phyloP scores from a whole-genome alignment of 2,797 vertebrate species.

The Synaphobranchus kaupii region DNA sequence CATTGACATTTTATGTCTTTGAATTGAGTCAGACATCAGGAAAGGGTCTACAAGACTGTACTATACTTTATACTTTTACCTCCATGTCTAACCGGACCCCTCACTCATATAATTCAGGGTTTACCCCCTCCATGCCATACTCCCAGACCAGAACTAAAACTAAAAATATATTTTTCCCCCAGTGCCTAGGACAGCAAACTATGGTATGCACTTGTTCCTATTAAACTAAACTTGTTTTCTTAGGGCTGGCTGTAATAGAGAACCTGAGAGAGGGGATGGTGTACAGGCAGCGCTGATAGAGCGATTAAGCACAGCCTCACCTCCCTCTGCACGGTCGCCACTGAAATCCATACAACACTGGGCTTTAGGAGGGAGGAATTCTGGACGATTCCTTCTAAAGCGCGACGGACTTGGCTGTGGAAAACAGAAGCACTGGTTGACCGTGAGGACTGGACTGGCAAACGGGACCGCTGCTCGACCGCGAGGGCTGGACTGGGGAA shows the following conservation, averaged over 20 bases:
- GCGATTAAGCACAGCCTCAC: background rate
- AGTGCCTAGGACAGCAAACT: background rate
- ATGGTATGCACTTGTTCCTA: background rate
- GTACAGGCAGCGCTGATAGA: background rate
- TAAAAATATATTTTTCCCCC: background rate
- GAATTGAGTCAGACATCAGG: background rate
- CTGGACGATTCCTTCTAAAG: background rate
- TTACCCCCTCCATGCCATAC: background rate
- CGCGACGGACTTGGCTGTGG: background rate
- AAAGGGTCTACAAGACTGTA: background rate
- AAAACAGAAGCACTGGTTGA: background rate
- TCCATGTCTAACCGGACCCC: background rate
- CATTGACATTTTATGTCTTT: background rate
- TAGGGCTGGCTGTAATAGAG: constrained; percentile 50
- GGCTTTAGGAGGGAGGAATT: background rate
- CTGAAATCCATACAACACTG: background rate
- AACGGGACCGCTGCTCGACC: constrained; percentile 30
- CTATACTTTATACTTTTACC: background rate
- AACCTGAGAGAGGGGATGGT: background rate
- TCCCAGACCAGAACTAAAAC: background rate
- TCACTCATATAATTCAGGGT: background rate
- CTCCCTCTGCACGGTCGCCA: background rate
- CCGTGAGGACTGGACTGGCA: background rate
- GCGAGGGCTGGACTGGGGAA: constrained; percentile 2
- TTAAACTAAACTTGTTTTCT: constrained; percentile 24